Evolutionary conservation across 2,888 invertebrate species (phyloP).

Genomic region (Ophion costatus): DNA sequence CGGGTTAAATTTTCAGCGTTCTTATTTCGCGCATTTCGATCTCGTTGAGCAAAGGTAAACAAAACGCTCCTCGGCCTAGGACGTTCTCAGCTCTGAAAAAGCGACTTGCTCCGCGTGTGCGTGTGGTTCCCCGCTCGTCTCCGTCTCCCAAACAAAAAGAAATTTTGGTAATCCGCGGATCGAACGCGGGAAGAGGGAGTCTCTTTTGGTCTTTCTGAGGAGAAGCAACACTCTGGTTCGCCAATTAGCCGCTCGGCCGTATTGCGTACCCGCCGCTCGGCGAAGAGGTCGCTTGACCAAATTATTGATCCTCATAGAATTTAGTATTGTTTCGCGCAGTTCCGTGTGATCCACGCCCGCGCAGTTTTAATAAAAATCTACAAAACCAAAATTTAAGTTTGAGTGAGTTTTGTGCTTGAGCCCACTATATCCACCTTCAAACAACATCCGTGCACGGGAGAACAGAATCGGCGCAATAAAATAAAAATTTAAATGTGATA

Average conservation of each 20-base stretch:
- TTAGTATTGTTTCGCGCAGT: not conserved
- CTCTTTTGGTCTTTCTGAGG: not conserved
- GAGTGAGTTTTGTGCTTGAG: not conserved
- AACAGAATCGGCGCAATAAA: constrained; percentile 9
- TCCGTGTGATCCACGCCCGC: constrained; percentile 15
- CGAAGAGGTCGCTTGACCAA: not conserved
- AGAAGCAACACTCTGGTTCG: constrained; percentile 2
- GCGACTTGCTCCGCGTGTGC: not conserved
- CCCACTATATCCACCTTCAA: not conserved
- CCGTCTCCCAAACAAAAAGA: not conserved
- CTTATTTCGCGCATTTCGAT: constrained; percentile 13
- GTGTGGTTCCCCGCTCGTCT: constrained; percentile 4
- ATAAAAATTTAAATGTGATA: constrained; percentile 14
- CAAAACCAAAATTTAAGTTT: constrained; percentile 1
- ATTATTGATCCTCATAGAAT: not conserved
- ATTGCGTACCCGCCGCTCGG: constrained; percentile 2
- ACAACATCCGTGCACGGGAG: not conserved
- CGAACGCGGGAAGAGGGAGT: not conserved
- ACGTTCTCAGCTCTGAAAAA: not conserved
- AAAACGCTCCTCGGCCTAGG: not conserved
- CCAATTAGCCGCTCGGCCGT: not conserved
- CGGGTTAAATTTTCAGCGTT: not conserved
- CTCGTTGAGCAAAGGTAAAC: constrained; percentile 22
- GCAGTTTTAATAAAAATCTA: constrained; percentile 6
- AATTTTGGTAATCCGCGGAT: constrained; percentile 5